These are phyloP conservation scores for Amphiprion percula DNA, from an alignment of 2,113 vertebrate species.

Conservation along the genomic window DNA sequence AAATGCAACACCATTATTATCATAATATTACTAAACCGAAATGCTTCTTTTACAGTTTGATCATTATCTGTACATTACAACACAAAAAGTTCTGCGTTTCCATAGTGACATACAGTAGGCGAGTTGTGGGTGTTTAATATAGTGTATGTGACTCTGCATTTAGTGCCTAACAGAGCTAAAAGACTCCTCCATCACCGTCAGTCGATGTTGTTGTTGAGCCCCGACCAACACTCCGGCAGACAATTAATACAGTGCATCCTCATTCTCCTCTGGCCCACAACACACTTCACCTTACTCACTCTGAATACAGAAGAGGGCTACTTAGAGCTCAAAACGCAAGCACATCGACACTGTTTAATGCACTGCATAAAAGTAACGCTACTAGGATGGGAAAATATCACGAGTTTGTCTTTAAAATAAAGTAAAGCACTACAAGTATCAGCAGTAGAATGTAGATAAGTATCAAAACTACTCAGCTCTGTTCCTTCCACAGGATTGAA, in stretches of 20 bases:
- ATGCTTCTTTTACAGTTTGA: neutral
- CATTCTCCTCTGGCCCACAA: conserved; percentile 41
- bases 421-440: neutral
- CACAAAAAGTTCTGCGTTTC: neutral
- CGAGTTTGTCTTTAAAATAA: neutral
- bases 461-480: neutral
- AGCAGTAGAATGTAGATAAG: neutral
- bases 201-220: conserved; percentile 35
- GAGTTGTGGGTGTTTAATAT: conserved; percentile 5
- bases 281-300: conserved; percentile 12
- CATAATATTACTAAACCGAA: neutral
- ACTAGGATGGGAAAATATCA: neutral
- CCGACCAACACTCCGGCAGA: conserved; percentile 45
- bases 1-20: neutral
- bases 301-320: conserved; percentile 49
- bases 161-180: neutral
- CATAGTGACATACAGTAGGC: neutral
- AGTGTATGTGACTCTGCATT: neutral
- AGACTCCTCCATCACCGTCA: conserved; percentile 34
- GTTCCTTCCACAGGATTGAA: neutral
- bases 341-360: conserved; percentile 2
- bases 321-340: conserved; percentile 26
- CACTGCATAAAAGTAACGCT: neutral
- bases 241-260: conserved; percentile 62
- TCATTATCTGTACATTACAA: neutral